Percentiles rank a stretch among this genome's conserved stretches.
phyloP scores from a whole-genome alignment of 2,797 vertebrate genomes.

The Triplophysa yarkandensis region DNA sequence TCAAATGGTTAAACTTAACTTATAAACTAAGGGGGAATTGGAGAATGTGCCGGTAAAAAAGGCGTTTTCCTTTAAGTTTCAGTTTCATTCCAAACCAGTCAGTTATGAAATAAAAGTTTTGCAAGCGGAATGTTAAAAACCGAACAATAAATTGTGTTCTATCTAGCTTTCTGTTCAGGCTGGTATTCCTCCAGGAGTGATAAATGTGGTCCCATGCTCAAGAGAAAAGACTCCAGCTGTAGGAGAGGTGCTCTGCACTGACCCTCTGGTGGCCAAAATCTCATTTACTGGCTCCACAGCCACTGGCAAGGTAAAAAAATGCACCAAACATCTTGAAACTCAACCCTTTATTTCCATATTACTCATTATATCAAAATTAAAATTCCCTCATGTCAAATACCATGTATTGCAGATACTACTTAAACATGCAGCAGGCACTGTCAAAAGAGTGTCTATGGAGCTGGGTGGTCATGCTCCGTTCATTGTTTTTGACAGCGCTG shows the following conservation, averaged over 20 bases:
- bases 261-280: slow-evolving; percentile 89
- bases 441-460: slow-evolving; percentile 96
- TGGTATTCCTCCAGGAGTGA: slow-evolving; percentile 89
- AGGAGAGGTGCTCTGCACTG: slow-evolving; percentile 87
- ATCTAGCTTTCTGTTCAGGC: slow-evolving; percentile 87
- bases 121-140: too few species aligned
- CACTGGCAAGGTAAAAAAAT: slow-evolving; percentile 86
- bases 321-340: neutral
- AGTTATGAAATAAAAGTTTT: too few species aligned
- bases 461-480: slow-evolving; percentile 94
- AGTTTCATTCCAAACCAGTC: neutral
- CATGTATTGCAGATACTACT: slow-evolving; percentile 80
- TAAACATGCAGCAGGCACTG: slow-evolving; percentile 83
- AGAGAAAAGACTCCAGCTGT: slow-evolving; percentile 80
- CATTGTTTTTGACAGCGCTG: slow-evolving; percentile 93
- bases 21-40: too few species aligned
- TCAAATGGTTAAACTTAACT: too few species aligned
- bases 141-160: slow-evolving; percentile 5
- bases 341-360: neutral
- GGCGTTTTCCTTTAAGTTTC: too few species aligned
- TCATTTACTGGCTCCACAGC: slow-evolving; percentile 97
- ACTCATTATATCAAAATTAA: too few species aligned
- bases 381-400: too few species aligned
- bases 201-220: slow-evolving; percentile 93
- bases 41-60: too few species aligned